Evolutionary conservation across 1,140 invertebrate species (phyloP).

Genomic region (Condylostylus longicornis): DNA sequence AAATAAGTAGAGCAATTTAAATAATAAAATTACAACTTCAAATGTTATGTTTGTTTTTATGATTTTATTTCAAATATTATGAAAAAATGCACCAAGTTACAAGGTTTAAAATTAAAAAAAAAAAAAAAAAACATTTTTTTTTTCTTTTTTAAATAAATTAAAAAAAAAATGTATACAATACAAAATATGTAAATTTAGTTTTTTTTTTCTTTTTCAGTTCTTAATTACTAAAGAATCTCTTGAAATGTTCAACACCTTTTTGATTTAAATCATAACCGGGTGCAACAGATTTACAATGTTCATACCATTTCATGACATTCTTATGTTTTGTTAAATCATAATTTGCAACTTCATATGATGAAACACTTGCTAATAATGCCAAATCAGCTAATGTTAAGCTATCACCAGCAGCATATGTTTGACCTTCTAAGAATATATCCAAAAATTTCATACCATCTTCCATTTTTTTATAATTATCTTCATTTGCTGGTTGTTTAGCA

Average conservation of each 20-base stretch:
- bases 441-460: slow-evolving; percentile 45
- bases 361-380: slow-evolving; percentile 40
- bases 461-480: slow-evolving; percentile 46
- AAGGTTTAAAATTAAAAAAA: neutral
- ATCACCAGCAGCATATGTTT: slow-evolving; percentile 48
- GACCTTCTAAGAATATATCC: slow-evolving; percentile 49
- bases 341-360: slow-evolving; percentile 47
- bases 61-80: too few relatives aligned
- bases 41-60: too few relatives aligned
- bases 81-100: too few relatives aligned
- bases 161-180: neutral
- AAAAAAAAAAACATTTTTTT: neutral
- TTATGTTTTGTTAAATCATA: slow-evolving; percentile 50
- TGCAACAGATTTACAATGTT: slow-evolving; percentile 47
- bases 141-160: neutral
- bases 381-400: slow-evolving; percentile 60
- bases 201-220: too few relatives aligned
- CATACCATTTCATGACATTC: slow-evolving; percentile 54
- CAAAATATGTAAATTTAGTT: neutral
- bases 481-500: slow-evolving; percentile 43
- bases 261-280: slow-evolving; percentile 61
- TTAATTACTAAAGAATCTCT: slow-evolving; percentile 17
- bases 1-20: too few relatives aligned
- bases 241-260: slow-evolving; percentile 38
- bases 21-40: too few relatives aligned